These are phyloP conservation scores for Sycophaga agraensis DNA, from an alignment of 1,140 invertebrate species.

Conservation along the genomic window DNA sequence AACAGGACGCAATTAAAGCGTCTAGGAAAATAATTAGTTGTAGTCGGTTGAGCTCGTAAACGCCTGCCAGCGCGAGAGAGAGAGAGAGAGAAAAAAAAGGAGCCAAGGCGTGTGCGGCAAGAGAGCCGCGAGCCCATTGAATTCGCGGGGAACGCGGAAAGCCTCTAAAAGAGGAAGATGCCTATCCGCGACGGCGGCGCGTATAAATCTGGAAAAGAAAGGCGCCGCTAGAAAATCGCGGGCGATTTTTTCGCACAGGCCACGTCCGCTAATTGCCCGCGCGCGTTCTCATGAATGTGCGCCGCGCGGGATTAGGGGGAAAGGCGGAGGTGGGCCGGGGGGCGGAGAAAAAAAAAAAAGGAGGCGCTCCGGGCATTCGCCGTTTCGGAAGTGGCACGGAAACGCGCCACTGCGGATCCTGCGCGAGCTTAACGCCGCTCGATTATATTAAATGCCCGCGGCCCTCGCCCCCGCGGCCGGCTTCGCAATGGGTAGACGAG, in stretches of 20 bases:
- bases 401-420: neutral
- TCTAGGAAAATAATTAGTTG: conserved; percentile 6
- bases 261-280: conserved; percentile 12
- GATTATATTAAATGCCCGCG: conserved; percentile 28
- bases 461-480: neutral
- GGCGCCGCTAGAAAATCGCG: conserved; percentile 19
- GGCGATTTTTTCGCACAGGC: neutral
- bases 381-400: conserved; percentile 35
- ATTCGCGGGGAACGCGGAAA: conserved; percentile 19
- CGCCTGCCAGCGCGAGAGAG: no score
- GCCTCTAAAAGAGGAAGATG: neutral
- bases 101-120: neutral
- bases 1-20: conserved; percentile 1
- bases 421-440: conserved; percentile 1
- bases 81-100: neutral
- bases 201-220: conserved; percentile 11
- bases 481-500: conserved; percentile 28
- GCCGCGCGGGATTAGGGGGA: neutral
- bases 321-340: no score
- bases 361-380: neutral
- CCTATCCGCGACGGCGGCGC: neutral
- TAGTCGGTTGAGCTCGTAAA: no score
- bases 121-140: neutral
- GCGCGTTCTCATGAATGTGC: neutral
- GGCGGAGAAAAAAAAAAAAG: neutral